A percentile compares a stretch with the other conserved stretches of the same genome.
These are phyloP conservation scores for Speoplatyrhinus poulsoni DNA, from an alignment of 2,113 vertebrate genomes.

Conservation along the genomic window DNA sequence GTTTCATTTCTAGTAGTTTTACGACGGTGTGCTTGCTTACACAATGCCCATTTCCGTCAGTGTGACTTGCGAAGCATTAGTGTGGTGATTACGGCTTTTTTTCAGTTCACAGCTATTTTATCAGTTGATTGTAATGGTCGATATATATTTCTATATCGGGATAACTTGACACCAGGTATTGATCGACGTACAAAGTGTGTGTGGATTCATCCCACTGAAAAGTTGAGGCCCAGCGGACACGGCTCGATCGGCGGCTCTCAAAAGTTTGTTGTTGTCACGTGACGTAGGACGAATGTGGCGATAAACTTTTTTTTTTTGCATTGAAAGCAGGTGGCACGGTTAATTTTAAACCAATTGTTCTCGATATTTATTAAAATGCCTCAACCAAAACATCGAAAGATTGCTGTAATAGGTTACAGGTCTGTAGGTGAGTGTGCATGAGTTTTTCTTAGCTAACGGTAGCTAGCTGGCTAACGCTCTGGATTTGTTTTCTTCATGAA, in stretches of 20 bases:
- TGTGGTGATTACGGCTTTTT: slow-evolving; percentile 51
- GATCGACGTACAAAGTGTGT: slow-evolving; percentile 31
- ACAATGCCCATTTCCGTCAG: slow-evolving; percentile 73
- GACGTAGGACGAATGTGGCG: slow-evolving; percentile 75
- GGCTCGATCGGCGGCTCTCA: slow-evolving; percentile 58
- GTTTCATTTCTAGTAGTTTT: slow-evolving; percentile 35
- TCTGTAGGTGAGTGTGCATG: slow-evolving; percentile 77
- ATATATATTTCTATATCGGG: not conserved
- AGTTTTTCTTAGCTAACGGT: slow-evolving; percentile 24
- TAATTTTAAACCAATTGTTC: slow-evolving; percentile 25
- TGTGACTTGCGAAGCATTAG: slow-evolving; percentile 52
- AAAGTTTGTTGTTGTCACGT: slow-evolving; percentile 87
- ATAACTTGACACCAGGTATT: not conserved
- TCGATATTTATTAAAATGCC: slow-evolving; percentile 64
- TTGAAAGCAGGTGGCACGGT: slow-evolving; percentile 48
- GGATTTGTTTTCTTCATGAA: slow-evolving; percentile 61
- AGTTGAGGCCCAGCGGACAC: slow-evolving; percentile 60
- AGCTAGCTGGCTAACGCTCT: slow-evolving; percentile 45
- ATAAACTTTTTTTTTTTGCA: slow-evolving; percentile 72
- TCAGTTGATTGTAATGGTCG: not conserved
- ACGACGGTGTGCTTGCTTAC: slow-evolving; percentile 74
- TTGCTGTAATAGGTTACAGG: slow-evolving; percentile 81
- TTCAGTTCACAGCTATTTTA: slow-evolving; percentile 12
- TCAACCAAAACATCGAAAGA: slow-evolving; percentile 80
- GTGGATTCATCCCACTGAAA: slow-evolving; percentile 26